A percentile compares a stretch with the other conserved stretches of the same genome.
phyloP scores from a whole-genome alignment of 1,140 invertebrate species.

The Drosophila hydei region DNA sequence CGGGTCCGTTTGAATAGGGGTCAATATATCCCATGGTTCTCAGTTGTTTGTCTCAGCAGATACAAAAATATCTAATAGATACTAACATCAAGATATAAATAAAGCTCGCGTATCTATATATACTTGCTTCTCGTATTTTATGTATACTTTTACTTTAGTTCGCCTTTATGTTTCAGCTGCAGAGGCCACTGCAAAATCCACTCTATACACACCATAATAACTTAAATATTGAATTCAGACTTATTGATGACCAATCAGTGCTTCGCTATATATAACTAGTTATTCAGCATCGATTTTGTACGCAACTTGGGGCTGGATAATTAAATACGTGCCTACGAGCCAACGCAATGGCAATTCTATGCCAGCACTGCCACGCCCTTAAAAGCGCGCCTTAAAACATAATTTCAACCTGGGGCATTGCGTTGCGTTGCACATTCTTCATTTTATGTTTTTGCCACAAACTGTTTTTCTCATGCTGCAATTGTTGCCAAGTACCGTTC shows the following conservation, averaged over 20 bases:
- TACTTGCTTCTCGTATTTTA: not conserved
- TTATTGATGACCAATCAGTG: not conserved
- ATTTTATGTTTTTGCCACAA: constrained; percentile 58
- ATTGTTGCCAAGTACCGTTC: constrained; percentile 78
- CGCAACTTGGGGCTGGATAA: not conserved
- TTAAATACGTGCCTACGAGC: constrained; percentile 6
- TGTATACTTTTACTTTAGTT: not conserved
- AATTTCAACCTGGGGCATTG: constrained; percentile 56
- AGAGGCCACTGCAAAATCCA: no score
- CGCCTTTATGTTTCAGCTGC: no score
- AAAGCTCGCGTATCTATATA: no score
- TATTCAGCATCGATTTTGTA: not conserved
- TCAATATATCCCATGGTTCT: no score
- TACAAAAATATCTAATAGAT: no score
- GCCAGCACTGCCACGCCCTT: constrained; percentile 3
- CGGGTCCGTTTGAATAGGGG: no score
- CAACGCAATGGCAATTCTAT: not conserved
- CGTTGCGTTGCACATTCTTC: constrained; percentile 48
- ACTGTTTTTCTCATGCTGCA: constrained; percentile 75
- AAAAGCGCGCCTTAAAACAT: constrained; percentile 40
- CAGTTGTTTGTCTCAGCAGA: no score
- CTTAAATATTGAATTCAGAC: no score
- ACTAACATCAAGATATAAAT: no score
- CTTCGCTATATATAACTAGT: not conserved
- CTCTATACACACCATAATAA: no score